Percentiles rank a stretch among this genome's conserved stretches.
phyloP scores from a whole-genome alignment of 1,140 invertebrate species.

The Phenacoccus solenopsis region DNA sequence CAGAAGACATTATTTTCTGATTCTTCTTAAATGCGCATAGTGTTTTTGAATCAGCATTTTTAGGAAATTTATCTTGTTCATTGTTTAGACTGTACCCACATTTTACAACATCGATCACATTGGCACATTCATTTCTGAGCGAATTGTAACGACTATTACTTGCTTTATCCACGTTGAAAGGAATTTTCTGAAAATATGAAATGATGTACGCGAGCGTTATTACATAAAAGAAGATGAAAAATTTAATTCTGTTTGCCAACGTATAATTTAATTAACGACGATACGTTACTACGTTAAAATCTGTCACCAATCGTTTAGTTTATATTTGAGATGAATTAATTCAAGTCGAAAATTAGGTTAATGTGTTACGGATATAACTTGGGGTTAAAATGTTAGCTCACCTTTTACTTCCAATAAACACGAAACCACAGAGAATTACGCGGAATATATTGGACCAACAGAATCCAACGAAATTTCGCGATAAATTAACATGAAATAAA shows the following conservation, averaged over 20 bases:
- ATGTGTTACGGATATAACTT: not conserved
- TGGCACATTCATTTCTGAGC: not conserved
- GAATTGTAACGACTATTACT: not conserved
- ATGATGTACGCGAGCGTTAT: not conserved
- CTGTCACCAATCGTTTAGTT: no score
- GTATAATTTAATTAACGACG: no score
- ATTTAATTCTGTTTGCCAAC: no score
- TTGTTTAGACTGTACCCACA: not conserved
- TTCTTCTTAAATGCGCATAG: conserved; percentile 4
- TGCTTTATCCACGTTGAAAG: not conserved
- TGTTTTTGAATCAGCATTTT: conserved; percentile 10
- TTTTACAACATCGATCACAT: not conserved
- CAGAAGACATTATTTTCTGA: not conserved
- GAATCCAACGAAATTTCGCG: not conserved
- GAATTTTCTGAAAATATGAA: not conserved
- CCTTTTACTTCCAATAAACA: not conserved
- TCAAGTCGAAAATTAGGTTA: not conserved
- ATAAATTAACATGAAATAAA: not conserved
- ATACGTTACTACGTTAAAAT: no score
- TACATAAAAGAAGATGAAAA: no score
- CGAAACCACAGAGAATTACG: not conserved
- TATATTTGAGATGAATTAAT: not conserved
- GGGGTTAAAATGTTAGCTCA: not conserved
- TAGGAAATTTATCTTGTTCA: not conserved
- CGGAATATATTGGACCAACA: not conserved